Base-by-base conservation (phyloP, 2,888 invertebrate species). In the Uloborus plumipes region DNA sequence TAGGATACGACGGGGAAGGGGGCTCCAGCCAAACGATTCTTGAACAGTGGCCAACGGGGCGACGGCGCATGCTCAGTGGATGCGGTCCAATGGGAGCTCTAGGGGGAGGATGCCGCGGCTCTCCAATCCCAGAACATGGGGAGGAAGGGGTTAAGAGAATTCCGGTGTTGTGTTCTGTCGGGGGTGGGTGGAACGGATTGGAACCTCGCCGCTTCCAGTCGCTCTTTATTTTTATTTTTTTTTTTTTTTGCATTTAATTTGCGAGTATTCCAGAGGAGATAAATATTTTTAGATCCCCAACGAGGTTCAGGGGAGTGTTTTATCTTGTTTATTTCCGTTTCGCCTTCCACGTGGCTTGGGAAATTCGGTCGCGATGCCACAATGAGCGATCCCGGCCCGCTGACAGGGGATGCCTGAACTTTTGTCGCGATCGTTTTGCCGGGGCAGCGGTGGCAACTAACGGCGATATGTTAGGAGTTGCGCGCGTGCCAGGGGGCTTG, bases 61-160 rank as follows among this genome's bases (percentile, higher is more conserved):
- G n/a, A 64, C n/a, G 16, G 73, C 74, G 80, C 74, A 59, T 81
- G 80, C 70, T 59, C 62, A 22, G 70, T 67, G 74, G 80, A 81
- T 75, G 80, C 59, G 58, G 74, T 55, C 80, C 80, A 81, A 81
- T 81, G 74, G 74, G 75, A 39, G 70, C 73, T 18, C 47, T 31
- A 49, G 55, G 74, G 64, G 74, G 74, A 67, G 64, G 69, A 69
- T 75, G 69, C 58, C 16, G 22, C 18, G 11, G 31, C 69, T 39
- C 67, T 67, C 80, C 80, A 81, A 81, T 81, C 80, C 74, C 50
- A 70, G 74, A 55, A 49, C 59, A 18, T 61, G 51, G 80, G 53
- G 69, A 70, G 18, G 70, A 81, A 64, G 69, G 80, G 80, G 80
- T 81, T 81, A 70, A 53, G 22, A 51, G 13, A 26, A 47, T 50